These are phyloP conservation scores for Microdon myrmicae DNA, from an alignment of 2,888 invertebrate genomes.

Conservation along the genomic window DNA sequence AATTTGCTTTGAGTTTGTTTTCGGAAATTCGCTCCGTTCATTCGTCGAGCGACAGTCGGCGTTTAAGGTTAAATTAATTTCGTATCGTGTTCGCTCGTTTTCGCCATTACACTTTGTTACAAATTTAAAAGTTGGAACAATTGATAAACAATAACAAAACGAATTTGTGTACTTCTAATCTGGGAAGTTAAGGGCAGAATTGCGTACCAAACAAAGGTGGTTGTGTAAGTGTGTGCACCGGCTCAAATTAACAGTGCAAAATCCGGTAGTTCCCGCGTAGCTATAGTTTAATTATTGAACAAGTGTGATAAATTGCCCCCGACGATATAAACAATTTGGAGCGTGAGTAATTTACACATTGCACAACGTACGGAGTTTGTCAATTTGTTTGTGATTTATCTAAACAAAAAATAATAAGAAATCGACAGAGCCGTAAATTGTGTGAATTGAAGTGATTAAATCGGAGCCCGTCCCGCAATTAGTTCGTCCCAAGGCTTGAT, in stretches of 20 bases:
- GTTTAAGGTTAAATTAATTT: constrained; percentile 32
- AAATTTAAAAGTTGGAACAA: no score
- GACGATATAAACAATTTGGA: constrained; percentile 37
- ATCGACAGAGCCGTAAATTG: constrained; percentile 15
- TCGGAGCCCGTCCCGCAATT: no score
- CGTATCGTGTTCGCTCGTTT: constrained; percentile 28
- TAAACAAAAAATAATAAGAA: constrained; percentile 30
- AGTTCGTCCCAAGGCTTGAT: no score
- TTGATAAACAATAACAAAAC: constrained; percentile 7
- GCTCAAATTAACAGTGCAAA: constrained; percentile 24
- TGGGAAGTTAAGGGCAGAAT: no score
- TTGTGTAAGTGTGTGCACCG: constrained; percentile 12
- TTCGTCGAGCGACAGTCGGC: constrained; percentile 49
- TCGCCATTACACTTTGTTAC: no score
- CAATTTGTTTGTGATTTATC: constrained; percentile 24
- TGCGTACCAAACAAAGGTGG: no score
- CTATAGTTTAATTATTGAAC: constrained; percentile 23
- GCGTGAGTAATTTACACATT: constrained; percentile 38
- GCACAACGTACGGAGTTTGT: constrained; percentile 24
- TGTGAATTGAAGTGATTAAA: no score
- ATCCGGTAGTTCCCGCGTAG: constrained; percentile 12
- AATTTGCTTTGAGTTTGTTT: constrained; percentile 29
- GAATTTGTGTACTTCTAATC: constrained; percentile 5
- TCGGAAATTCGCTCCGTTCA: constrained; percentile 43
- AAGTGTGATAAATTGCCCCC: constrained; percentile 36